phyloP scores from a whole-genome alignment of 2,113 vertebrate genomes.

The Progne subis region DNA sequence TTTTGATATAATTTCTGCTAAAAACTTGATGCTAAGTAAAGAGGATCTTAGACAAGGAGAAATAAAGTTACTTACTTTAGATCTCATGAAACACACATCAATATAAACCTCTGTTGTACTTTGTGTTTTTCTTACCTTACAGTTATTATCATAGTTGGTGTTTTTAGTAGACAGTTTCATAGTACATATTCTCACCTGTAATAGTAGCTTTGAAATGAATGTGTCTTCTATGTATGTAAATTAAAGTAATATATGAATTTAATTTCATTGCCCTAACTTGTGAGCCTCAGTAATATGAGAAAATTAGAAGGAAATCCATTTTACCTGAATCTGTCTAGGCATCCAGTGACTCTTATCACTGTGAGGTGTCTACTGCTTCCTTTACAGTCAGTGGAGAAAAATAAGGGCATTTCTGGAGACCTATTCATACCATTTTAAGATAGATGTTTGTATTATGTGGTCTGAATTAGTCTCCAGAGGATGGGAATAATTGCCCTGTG shows the following conservation, averaged over 20 bases:
- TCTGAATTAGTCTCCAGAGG: slow-evolving; percentile 3
- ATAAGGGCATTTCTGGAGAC: neutral
- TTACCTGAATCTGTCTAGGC: neutral
- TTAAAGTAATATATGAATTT: neutral
- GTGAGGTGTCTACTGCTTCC: neutral
- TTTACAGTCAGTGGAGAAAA: neutral
- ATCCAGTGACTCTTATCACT: neutral
- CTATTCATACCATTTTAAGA: slow-evolving; percentile 5
- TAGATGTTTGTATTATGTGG: slow-evolving; percentile 6
- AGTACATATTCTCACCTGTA: neutral
- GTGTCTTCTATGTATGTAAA: neutral
- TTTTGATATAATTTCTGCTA: neutral
- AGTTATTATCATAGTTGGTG: neutral
- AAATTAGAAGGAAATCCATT: neutral
- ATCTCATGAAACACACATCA: neutral
- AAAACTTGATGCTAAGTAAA: neutral
- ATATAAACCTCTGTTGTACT: neutral
- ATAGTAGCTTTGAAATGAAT: neutral
- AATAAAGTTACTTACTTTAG: neutral
- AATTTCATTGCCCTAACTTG: neutral
- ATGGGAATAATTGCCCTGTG: neutral
- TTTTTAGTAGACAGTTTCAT: neutral
- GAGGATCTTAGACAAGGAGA: neutral
- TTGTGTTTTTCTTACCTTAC: neutral
- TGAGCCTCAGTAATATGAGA: neutral